These are phyloP conservation scores for Anolis sagrei DNA, from an alignment of 2,113 vertebrate species.

Conservation along the genomic window DNA sequence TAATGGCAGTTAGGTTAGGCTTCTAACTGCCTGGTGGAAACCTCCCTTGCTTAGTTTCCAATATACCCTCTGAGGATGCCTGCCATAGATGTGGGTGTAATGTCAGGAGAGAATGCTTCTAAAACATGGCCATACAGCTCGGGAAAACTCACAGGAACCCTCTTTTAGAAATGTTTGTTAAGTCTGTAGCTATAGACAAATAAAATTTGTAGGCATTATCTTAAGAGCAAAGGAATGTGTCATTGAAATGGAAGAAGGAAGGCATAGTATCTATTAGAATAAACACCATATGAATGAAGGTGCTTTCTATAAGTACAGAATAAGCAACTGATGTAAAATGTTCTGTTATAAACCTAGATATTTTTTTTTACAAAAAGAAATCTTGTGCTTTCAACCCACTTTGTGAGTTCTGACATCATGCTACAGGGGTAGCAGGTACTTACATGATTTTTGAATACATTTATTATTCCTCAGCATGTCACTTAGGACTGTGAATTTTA, in stretches of 20 bases:
- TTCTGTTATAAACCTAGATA: conserved; percentile 26
- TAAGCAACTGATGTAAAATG: not conserved
- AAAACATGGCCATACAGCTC: too few relatives aligned
- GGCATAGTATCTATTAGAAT: conserved; percentile 41
- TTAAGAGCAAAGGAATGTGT: too few relatives aligned
- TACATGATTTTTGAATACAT: conserved; percentile 57
- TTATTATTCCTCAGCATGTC: conserved; percentile 53
- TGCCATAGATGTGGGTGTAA: too few relatives aligned
- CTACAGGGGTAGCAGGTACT: conserved; percentile 51
- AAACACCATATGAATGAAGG: not conserved
- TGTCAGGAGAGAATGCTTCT: too few relatives aligned
- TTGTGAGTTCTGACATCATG: conserved; percentile 27
- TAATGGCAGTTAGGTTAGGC: too few relatives aligned
- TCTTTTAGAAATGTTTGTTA: not conserved
- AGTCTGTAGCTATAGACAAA: not conserved
- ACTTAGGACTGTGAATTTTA: conserved; percentile 36
- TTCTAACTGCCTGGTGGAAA: too few relatives aligned
- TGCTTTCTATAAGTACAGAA: conserved; percentile 10
- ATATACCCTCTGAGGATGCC: too few relatives aligned
- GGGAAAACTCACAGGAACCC: too few relatives aligned
- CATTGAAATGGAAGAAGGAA: not conserved
- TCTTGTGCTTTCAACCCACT: conserved; percentile 30
- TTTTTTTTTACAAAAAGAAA: not conserved
- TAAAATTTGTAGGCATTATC: too few relatives aligned
- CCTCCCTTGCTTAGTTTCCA: too few relatives aligned